These are phyloP conservation scores for Lithobates pipiens DNA, from an alignment of 2,797 vertebrate species.

Conservation along the genomic window DNA sequence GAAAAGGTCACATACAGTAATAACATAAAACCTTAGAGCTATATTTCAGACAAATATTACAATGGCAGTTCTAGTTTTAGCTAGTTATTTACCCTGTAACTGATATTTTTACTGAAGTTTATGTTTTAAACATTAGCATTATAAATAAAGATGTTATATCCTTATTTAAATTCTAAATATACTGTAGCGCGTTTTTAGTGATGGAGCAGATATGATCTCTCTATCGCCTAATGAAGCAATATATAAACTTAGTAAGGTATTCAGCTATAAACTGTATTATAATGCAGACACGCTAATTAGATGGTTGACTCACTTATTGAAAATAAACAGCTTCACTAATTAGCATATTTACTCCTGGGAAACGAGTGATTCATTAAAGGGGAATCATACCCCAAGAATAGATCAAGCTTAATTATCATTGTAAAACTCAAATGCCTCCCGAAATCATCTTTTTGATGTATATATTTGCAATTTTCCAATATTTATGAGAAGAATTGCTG, in stretches of 20 bases:
- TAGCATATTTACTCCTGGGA: conserved; percentile 46
- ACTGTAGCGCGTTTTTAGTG: conserved; percentile 14
- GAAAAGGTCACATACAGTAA: conserved; percentile 10
- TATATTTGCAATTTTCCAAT: conserved; percentile 7
- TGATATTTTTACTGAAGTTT: conserved; percentile 1
- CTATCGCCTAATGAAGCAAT: conserved; percentile 16
- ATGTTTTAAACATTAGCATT: conserved; percentile 36
- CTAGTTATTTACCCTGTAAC: background rate
- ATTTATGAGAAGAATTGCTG: background rate
- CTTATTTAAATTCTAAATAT: conserved; percentile 35
- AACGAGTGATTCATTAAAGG: conserved; percentile 27
- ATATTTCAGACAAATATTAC: background rate
- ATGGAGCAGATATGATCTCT: background rate
- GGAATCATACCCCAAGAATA: conserved; percentile 21
- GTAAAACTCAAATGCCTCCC: conserved; percentile 11
- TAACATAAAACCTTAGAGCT: background rate
- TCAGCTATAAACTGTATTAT: conserved; percentile 5
- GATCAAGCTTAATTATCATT: conserved; percentile 35
- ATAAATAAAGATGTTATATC: conserved; percentile 34
- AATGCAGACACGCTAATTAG: conserved; percentile 21
- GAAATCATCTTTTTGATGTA: conserved; percentile 18
- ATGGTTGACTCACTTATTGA: conserved; percentile 34
- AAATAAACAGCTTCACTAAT: conserved; percentile 35
- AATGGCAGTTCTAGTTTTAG: background rate
- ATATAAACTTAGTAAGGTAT: conserved; percentile 33